phyloP scores from a whole-genome alignment of 2,888 invertebrate genomes.

The Metellina segmentata region DNA sequence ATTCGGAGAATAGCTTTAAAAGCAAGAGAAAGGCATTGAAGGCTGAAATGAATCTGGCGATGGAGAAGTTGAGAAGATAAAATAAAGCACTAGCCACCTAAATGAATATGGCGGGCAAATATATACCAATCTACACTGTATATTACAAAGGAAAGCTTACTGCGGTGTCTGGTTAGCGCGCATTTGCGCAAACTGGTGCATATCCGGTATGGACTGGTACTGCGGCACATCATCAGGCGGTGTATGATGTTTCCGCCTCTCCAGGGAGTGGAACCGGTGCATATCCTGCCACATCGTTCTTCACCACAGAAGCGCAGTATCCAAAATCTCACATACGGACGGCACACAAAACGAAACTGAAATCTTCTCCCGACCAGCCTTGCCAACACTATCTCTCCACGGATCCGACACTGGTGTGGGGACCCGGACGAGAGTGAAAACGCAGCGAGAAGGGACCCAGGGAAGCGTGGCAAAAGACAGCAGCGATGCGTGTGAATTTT shows the following conservation, averaged over 20 bases:
- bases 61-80: no score
- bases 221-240: slow-evolving; percentile 16
- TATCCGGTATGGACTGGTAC: slow-evolving; percentile 69
- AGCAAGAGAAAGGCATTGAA: no score
- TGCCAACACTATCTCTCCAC: neutral
- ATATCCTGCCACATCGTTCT: slow-evolving; percentile 53
- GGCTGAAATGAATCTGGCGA: no score
- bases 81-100: no score
- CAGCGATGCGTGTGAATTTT: slow-evolving; percentile 66
- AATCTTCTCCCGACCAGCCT: neutral
- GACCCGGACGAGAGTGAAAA: neutral
- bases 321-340: slow-evolving; percentile 17
- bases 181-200: slow-evolving; percentile 48
- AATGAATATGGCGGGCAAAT: no score
- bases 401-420: neutral
- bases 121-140: no score
- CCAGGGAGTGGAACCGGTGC: slow-evolving; percentile 63
- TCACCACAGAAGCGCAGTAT: slow-evolving; percentile 16
- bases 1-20: no score
- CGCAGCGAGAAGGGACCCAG: slow-evolving; percentile 15
- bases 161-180: slow-evolving; percentile 1
- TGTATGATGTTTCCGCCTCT: slow-evolving; percentile 54
- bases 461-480: slow-evolving; percentile 45
- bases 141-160: no score
- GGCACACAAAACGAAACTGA: neutral